Evolutionary conservation across 2,113 vertebrate species (phyloP).

Genomic region (Lasiurus borealis): DNA sequence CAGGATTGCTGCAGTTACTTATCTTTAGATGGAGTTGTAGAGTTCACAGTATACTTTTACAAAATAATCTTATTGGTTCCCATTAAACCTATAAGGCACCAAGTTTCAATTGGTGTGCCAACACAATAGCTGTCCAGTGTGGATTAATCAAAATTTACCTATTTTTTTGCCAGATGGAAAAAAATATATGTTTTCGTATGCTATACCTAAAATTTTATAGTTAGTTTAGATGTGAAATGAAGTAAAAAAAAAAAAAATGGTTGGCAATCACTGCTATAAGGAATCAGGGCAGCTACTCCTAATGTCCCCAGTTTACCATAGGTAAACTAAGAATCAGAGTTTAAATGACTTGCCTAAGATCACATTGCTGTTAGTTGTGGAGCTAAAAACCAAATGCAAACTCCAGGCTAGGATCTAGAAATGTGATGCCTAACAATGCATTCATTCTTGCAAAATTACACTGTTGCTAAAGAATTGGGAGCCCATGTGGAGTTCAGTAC

Average conservation of each 20-base stretch:
- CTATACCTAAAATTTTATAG: neutral
- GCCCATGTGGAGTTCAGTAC: constrained; percentile 38
- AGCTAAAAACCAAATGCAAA: constrained; percentile 58
- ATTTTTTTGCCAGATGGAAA: neutral
- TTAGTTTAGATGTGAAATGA: neutral
- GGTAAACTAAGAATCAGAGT: constrained; percentile 9
- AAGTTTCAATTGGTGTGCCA: neutral
- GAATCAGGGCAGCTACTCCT: constrained; percentile 8
- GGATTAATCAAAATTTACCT: neutral
- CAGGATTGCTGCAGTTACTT: no score
- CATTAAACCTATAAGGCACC: neutral
- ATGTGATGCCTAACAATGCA: constrained; percentile 41
- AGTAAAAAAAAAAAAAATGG: neutral
- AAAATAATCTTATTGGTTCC: constrained; percentile 4
- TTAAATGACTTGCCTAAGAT: constrained; percentile 26
- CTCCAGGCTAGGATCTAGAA: neutral
- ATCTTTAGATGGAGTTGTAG: neutral
- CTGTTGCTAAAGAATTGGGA: constrained; percentile 53
- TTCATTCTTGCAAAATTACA: constrained; percentile 58
- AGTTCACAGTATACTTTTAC: neutral
- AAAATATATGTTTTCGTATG: neutral
- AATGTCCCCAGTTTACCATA: neutral
- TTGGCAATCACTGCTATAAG: neutral
- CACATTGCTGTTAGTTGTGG: neutral
- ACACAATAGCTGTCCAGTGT: neutral